Conservation (phyloP, 2,113 vertebrate genomes). For the Monopterus albus region DNA sequence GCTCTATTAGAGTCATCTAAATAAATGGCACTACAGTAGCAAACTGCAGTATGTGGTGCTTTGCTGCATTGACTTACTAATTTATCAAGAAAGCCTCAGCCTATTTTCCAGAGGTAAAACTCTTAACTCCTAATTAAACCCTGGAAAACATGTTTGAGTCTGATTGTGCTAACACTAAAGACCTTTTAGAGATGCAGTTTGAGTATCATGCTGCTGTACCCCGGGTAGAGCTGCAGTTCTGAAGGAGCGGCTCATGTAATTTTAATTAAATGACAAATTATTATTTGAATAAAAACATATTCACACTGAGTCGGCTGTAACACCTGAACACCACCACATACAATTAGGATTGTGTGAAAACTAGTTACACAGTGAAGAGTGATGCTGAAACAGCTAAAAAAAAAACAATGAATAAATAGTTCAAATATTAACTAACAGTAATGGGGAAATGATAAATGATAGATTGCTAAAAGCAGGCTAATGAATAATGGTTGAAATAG, state of each 20-base stretch:
- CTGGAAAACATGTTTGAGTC: neutral
- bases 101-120: constrained; percentile 14
- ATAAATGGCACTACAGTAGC: constrained; percentile 35
- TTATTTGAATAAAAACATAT: neutral
- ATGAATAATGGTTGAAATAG: too few relatives aligned
- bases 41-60: constrained; percentile 18
- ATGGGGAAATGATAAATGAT: neutral
- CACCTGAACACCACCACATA: too few relatives aligned
- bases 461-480: too few relatives aligned
- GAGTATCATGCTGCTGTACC: too few relatives aligned
- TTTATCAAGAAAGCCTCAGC: constrained; percentile 9
- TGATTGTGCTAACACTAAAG: neutral
- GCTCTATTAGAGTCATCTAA: constrained; percentile 45
- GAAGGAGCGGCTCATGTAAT: too few relatives aligned
- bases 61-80: constrained; percentile 19
- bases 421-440: neutral
- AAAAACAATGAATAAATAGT: neutral
- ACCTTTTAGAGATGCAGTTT: constrained; percentile 14
- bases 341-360: neutral
- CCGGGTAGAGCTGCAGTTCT: too few relatives aligned
- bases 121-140: constrained; percentile 1
- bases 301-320: neutral
- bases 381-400: neutral
- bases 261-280: too few relatives aligned
- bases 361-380: neutral